Base-by-base conservation (phyloP, 1,140 invertebrate species). In the Musca domestica region DNA sequence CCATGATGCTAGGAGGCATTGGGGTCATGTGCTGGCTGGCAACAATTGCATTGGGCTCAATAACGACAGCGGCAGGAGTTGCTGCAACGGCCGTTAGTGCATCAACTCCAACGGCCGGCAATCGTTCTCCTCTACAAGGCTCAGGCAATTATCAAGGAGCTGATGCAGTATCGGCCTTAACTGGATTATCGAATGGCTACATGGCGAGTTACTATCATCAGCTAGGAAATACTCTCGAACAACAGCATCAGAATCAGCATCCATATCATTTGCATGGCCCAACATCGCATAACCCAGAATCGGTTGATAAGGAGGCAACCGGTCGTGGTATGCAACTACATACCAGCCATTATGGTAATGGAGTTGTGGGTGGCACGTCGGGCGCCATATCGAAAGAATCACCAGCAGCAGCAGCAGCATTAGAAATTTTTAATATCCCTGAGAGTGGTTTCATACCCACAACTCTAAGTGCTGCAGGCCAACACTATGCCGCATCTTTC, bases 391-490 rank as follows among this genome's bases (percentile, higher is more conserved):
- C 47, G 19, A 34, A n/a, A 17, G 25, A 58, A n/a, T 9, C 19
- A n/a, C 23, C 17, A 14, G 22, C 49, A 47, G 34, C 54, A 34
- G 20, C 65, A 56, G 23, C 14, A 67, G 54, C 66, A 41, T 41
- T 41, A 41, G 34, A 41, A 5, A 41, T 41, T 41, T 61, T 61
- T 61, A 61, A 34, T 61, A 19, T 61, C 0, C 66, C 47, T 67
- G 67, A 67, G 61, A 56, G 10, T 56, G 74, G 72, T 68, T 74
- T 74, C 70, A 66, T 72, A 67, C 74, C 74, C 67, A 70, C 71
- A 64, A 72, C 69, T 52, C 49, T 71, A 23, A 69, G 66, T 17
- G 65, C 65, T 67, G 67, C 70, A 49, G 69, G 71, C 15, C 67
- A 71, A 65, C 71, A 68, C 51, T 67, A 64, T 66, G 67, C 17